These are phyloP conservation scores for Porites rus DNA, from an alignment of 92 coral and sea anemone genomes.

Conservation along the genomic window DNA sequence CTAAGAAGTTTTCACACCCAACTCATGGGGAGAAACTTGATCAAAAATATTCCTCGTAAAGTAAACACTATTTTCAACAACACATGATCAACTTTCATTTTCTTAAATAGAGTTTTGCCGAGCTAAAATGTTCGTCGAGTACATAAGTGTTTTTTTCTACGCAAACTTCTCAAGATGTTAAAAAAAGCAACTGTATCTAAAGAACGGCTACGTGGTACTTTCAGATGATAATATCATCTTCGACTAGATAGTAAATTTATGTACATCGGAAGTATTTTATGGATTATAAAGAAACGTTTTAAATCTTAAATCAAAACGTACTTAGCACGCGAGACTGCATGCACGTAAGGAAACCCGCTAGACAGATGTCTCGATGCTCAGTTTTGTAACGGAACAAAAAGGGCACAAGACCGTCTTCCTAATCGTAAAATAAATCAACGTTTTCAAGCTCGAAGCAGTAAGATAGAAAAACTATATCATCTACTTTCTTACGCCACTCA, in stretches of 20 bases:
- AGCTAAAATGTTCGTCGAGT: neutral
- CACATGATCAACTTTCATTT: constrained; percentile 29
- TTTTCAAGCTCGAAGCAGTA: constrained; percentile 9
- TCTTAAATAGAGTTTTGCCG: neutral
- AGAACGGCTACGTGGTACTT: constrained; percentile 31
- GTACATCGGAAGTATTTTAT: constrained; percentile 54
- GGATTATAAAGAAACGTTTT: constrained; percentile 48
- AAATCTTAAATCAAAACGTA: constrained; percentile 49
- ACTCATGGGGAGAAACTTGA: constrained; percentile 12
- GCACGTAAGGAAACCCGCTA: constrained; percentile 47
- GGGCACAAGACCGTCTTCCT: constrained; percentile 6
- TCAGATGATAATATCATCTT: constrained; percentile 31
- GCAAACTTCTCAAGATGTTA: constrained; percentile 40
- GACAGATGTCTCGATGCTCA: constrained; percentile 48
- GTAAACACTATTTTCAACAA: constrained; percentile 27
- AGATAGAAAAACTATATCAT: constrained; percentile 10
- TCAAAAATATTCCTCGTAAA: constrained; percentile 8
- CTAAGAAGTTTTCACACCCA: constrained; percentile 5
- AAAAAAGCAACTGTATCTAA: constrained; percentile 52
- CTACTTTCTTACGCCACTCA: constrained; percentile 8
- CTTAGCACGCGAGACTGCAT: constrained; percentile 33
- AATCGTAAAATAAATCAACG: constrained; percentile 20
- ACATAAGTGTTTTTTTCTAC: constrained; percentile 2
- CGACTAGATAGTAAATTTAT: constrained; percentile 50
- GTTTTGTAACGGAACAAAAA: constrained; percentile 34